Evolutionary conservation across 2,113 vertebrate genomes (phyloP).

Genomic region (Oryzias celebensis): DNA sequence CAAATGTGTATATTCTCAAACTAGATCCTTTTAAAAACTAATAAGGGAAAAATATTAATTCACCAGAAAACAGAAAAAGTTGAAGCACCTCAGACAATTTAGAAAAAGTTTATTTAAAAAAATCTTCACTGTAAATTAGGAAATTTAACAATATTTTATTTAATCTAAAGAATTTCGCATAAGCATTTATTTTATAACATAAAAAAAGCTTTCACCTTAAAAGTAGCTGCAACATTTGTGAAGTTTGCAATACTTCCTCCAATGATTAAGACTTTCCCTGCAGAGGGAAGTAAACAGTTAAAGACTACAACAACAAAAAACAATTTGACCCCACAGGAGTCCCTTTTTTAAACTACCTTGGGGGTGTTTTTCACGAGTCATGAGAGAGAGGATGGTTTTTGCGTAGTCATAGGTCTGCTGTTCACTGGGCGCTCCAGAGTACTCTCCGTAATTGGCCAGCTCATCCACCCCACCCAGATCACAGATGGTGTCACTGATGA

Average conservation of each 20-base stretch:
- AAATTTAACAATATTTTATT: too few relatives aligned
- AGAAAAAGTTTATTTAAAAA: neutral
- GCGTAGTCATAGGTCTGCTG: conserved; percentile 99
- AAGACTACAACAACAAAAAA: neutral
- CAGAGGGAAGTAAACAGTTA: neutral
- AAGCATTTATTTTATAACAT: neutral
- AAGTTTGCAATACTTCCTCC: conserved; percentile 99
- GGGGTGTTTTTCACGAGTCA: conserved; percentile 92
- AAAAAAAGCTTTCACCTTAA: conserved; percentile 81
- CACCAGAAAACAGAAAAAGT: too few relatives aligned
- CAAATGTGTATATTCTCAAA: too few relatives aligned
- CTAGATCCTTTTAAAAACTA: too few relatives aligned
- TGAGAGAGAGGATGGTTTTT: conserved; percentile 97
- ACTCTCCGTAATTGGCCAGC: conserved; percentile 95
- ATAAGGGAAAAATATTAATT: too few relatives aligned
- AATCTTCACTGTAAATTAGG: neutral
- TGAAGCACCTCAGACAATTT: neutral
- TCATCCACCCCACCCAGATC: conserved; percentile 95
- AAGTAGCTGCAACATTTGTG: conserved; percentile 96
- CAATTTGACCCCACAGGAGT: neutral
- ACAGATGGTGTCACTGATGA: conserved; percentile 92
- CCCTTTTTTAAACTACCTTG: conserved; percentile 71
- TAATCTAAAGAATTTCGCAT: too few relatives aligned
- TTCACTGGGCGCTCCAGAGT: conserved; percentile 95
- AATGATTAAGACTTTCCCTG: conserved; percentile 97